Evolutionary conservation across 2,888 invertebrate genomes (phyloP), one percentile per base, ranked within the genome.

Genomic region (Griposia aprilina): DNA sequence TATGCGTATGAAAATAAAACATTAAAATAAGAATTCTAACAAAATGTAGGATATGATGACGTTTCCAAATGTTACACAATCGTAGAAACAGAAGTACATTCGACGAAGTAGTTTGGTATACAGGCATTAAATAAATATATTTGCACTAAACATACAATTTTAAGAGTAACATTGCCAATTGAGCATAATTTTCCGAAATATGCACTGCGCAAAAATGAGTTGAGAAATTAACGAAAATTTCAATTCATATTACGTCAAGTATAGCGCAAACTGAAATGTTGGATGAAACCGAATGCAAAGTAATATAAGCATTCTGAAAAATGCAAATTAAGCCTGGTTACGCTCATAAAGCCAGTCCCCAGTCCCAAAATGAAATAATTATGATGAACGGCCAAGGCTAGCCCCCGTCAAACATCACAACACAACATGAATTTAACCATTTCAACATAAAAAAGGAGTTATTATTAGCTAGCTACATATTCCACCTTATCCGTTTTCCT

Each of bases 1-100:
- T 45, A 30, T 55, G 26, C 5, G 23, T 45, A 60, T 23, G 48
- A 62, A 52, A 71, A 71, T 20, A 72, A 30, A 52, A 62, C 36
- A 74, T 69, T 50, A n/a, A 23, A 41, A 41, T 41, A 41, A 41
- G 7, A 30, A 76, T 63, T 76, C 17, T 17, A 45, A 55, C 30
- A 70, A 20, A 52, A 48, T 11, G 23, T 45, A 7, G 20, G 20
- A 26, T 67, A 11, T 48, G 26, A 48, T 48, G 4, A 11, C 1
- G n/a, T 30, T 48, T n/a, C 3, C 3, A 68, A 59, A 57, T 13
- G 10, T 57, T 57, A 57, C 23, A 48, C 23, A 74, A 66, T 57
- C 30, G 26, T 48, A 48, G 48, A 23, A 45, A 45, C 45, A 20
- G 26, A 5, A 26, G 66, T 70, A 26, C 20, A 70, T 26, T 45